Conservation (phyloP, 2,888 invertebrate species). For the Mythimna albipuncta region DNA sequence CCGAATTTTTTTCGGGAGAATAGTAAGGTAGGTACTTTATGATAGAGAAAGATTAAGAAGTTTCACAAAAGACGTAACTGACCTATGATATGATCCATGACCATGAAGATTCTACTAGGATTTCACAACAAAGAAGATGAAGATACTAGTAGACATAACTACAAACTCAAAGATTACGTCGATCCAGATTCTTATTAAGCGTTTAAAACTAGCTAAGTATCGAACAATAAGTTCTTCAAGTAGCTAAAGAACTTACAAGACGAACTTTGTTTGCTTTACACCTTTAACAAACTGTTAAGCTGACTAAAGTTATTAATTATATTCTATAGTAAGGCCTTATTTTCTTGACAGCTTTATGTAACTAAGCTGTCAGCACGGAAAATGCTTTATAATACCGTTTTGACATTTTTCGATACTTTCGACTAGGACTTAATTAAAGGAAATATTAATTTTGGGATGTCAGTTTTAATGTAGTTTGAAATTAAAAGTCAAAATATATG, state of each 20-base stretch:
- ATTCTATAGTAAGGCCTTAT: conserved; percentile 43
- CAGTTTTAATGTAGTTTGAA: neutral
- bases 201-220: conserved; percentile 3
- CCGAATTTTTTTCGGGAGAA: too few species aligned
- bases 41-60: too few species aligned
- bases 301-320: conserved; percentile 55
- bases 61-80: too few species aligned
- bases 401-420: conserved; percentile 47
- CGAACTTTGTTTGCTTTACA: conserved; percentile 44
- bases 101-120: too few species aligned
- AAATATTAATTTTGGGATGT: conserved; percentile 33
- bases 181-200: neutral
- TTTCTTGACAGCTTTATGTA: conserved; percentile 47
- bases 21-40: too few species aligned
- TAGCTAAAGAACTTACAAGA: conserved; percentile 22
- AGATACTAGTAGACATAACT: neutral
- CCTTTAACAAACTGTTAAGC: conserved; percentile 41
- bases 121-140: too few species aligned
- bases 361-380: conserved; percentile 40
- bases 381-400: conserved; percentile 45
- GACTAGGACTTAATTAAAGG: conserved; percentile 43
- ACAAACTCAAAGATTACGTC: neutral
- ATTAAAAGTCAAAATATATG: neutral
- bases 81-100: too few species aligned
- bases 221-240: conserved; percentile 17